phyloP scores from a whole-genome alignment of 2,113 vertebrate species.

The Cacatua alba region DNA sequence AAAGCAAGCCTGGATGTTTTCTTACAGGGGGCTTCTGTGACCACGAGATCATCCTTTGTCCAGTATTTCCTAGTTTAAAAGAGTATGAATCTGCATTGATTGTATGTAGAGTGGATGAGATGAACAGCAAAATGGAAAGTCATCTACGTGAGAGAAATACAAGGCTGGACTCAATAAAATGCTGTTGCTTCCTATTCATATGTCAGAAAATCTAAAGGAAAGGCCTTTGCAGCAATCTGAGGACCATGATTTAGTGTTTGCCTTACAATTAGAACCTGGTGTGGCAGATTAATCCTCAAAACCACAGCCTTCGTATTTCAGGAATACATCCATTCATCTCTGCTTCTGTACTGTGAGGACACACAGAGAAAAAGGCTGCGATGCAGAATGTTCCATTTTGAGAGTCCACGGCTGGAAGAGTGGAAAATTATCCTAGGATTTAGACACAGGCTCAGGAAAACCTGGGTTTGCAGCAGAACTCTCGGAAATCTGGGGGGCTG shows the following conservation, averaged over 20 bases:
- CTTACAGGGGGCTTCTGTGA: not conserved
- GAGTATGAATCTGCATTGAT: not conserved
- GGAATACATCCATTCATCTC: not conserved
- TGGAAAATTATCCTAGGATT: not conserved
- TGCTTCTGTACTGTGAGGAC: not conserved
- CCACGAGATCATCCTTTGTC: not conserved
- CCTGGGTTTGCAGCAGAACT: not conserved
- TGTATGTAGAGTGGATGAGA: not conserved
- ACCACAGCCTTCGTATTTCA: not conserved
- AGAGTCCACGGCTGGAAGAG: not conserved
- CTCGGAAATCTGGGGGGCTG: not conserved
- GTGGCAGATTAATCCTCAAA: not conserved
- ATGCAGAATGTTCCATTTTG: not conserved
- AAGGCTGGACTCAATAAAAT: not conserved
- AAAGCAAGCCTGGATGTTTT: not conserved
- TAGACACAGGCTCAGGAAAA: not conserved
- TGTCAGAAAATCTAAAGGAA: not conserved
- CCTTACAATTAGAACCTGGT: not conserved
- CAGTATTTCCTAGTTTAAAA: not conserved
- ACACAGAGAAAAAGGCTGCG: not conserved
- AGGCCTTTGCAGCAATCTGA: not conserved
- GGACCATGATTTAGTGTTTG: not conserved
- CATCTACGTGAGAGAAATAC: not conserved
- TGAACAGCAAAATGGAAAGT: not conserved
- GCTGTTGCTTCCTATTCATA: not conserved